A percentile compares a stretch with the other conserved stretches of the same genome.
Conservation (phyloP, 2,113 vertebrate genomes). For the Telmatochromis sp. region DNA sequence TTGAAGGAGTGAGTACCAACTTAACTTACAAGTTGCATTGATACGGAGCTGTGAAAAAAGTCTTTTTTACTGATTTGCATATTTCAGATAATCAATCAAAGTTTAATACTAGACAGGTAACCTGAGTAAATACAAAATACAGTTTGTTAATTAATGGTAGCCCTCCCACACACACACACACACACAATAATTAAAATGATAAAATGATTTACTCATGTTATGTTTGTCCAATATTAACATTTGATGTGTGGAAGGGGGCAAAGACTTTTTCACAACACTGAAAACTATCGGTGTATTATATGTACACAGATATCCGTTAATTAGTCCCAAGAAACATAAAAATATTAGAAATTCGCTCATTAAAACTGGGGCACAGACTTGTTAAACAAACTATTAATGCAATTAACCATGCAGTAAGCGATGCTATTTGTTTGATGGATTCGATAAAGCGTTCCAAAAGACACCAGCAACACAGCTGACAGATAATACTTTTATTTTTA, state of each 20-base stretch:
- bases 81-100: neutral
- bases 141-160: neutral
- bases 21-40: neutral
- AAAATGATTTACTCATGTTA: neutral
- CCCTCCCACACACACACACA: accelerated
- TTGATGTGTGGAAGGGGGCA: neutral
- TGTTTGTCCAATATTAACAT: neutral
- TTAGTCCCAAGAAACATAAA: neutral
- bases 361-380: neutral
- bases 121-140: accelerated
- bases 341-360: neutral
- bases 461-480: neutral
- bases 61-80: neutral
- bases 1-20: neutral
- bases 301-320: neutral
- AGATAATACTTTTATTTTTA: neutral
- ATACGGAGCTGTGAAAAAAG: neutral
- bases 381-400: neutral
- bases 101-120: neutral
- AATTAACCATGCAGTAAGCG: neutral
- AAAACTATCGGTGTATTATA: neutral
- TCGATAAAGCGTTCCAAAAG: neutral
- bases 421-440: neutral
- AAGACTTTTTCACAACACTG: neutral
- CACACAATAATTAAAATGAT: neutral